Evolutionary conservation across 2,888 invertebrate genomes (phyloP), one percentile per base, ranked within the genome.

Genomic region (Clostera curtula): DNA sequence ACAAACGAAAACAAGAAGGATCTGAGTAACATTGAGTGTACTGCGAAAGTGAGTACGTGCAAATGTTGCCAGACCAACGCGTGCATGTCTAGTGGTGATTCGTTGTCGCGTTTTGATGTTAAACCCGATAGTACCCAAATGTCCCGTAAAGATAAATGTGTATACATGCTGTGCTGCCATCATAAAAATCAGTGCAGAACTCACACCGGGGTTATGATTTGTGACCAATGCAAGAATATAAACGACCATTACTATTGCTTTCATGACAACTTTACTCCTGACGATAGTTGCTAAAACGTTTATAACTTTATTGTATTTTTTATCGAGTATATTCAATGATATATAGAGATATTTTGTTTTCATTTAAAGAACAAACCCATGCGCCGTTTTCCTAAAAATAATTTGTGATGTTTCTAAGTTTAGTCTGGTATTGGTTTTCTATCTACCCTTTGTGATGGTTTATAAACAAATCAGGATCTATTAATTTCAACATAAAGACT

Each of bases 81-180:
- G 28, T 53, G 57, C 16, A 36, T 77, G 53, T 75, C 77, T 0
- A 62, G 68, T 25, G n/a, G n/a, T n/a, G n/a, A n/a, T n/a, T n/a
- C n/a, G n/a, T 11, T 5, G 3, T 9, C 5, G 3, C 19, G 11
- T 5, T 3, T 4, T 6, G 11, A 10, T 19, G 4, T 5, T 4
- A 19, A 10, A 19, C 10, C 11, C 9, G 19, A 19, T 19, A 5
- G 23, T 10, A n/a, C n/a, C n/a, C n/a, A n/a, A n/a, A 37, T 77
- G 54, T 75, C 77, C 0, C 62, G 69, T 25, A 27, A 49, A 23
- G 58, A 63, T 2, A 62, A 66, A 27, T 63, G 62, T 25, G 42
- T 56, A 2, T 59, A 60, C 12, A 56, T 52, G 46, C 14, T 62
- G 43, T 66, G 69, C 43, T 68, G 67, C 40, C 62, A 63, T 31